Conservation (phyloP, 1,140 invertebrate genomes). For the Leptinotarsa undecemlineata region DNA sequence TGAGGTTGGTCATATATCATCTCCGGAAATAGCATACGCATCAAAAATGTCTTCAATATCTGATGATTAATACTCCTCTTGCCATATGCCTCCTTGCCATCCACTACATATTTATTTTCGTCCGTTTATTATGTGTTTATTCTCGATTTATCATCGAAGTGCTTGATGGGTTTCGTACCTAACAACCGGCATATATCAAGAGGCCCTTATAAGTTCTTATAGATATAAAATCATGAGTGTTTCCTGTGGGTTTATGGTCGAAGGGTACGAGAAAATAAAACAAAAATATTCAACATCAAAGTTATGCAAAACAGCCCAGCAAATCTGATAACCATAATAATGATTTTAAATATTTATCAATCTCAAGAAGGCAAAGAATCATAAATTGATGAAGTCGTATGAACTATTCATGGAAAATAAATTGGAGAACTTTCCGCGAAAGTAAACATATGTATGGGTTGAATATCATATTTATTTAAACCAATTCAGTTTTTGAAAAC, state of each 20-base stretch:
- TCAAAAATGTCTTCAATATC: slow-evolving; percentile 2
- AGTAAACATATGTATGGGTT: no score
- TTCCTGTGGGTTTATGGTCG: neutral
- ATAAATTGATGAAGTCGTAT: no score
- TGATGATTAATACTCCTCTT: neutral
- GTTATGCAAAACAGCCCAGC: no score
- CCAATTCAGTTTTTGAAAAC: no score
- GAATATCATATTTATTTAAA: no score
- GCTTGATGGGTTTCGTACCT: slow-evolving; percentile 1
- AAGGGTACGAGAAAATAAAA: neutral
- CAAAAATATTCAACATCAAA: no score
- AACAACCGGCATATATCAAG: slow-evolving; percentile 17
- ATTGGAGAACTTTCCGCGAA: no score
- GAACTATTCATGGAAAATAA: no score
- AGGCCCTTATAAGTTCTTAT: slow-evolving; percentile 8
- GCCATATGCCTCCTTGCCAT: neutral
- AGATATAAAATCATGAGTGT: slow-evolving; percentile 9
- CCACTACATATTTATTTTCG: slow-evolving; percentile 15
- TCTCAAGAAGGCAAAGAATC: no score
- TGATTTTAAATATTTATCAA: no score
- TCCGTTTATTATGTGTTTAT: slow-evolving; percentile 23
- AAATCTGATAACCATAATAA: no score
- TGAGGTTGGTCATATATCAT: slow-evolving; percentile 6
- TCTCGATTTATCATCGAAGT: slow-evolving; percentile 18
- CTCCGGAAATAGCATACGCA: neutral